Conservation (phyloP, 1,140 invertebrate genomes). For the Colletes latitarsis region DNA sequence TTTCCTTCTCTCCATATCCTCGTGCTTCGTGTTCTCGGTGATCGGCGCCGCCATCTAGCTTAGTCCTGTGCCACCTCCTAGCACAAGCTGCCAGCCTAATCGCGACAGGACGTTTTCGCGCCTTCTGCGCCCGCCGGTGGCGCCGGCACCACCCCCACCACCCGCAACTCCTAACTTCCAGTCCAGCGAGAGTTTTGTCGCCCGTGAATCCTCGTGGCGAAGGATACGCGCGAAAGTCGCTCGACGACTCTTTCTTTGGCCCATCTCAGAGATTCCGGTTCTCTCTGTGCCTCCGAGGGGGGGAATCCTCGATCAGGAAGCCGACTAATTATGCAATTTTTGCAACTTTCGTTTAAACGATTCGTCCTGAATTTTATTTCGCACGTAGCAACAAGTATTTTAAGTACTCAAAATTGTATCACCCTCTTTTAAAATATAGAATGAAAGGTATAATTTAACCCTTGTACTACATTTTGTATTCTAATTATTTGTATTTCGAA, state of each 20-base stretch:
- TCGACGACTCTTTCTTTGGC: not conserved
- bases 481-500: not conserved
- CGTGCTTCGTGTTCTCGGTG: constrained; percentile 26
- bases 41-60: constrained; percentile 59
- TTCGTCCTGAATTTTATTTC: too few relatives aligned
- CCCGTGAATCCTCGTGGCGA: constrained; percentile 6
- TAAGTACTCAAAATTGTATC: too few relatives aligned
- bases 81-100: constrained; percentile 72
- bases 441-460: too few relatives aligned
- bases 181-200: not conserved
- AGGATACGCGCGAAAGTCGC: constrained; percentile 24
- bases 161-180: not conserved
- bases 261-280: not conserved
- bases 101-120: constrained; percentile 75
- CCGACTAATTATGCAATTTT: too few relatives aligned
- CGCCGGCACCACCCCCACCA: constrained; percentile 49
- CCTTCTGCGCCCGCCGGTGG: constrained; percentile 68
- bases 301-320: too few relatives aligned
- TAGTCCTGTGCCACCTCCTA: constrained; percentile 79
- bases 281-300: not conserved
- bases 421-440: too few relatives aligned
- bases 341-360: too few relatives aligned
- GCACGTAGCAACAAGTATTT: too few relatives aligned
- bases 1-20: constrained; percentile 20
- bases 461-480: too few relatives aligned